Percentiles rank a stretch among this genome's conserved stretches.
Conservation (phyloP, 2,888 invertebrate species). For the Papilio gigon region DNA sequence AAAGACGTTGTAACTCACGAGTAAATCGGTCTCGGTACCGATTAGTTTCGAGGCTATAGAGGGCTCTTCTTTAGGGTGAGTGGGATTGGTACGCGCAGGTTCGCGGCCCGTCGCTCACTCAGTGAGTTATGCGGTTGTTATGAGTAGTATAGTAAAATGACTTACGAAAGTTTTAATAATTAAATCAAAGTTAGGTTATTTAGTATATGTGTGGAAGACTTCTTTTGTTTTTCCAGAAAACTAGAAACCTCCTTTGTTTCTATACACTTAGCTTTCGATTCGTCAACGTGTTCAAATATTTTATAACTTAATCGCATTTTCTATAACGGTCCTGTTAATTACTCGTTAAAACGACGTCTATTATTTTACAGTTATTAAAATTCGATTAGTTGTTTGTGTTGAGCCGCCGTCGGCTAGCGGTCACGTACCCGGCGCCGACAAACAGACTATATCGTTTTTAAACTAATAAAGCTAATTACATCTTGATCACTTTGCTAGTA, state of each 20-base stretch:
- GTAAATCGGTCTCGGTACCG: too few relatives aligned
- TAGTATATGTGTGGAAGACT: neutral
- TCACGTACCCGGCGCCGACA: slow-evolving; percentile 42
- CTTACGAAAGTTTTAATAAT: too few relatives aligned
- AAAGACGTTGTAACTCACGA: too few relatives aligned
- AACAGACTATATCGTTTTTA: slow-evolving; percentile 37
- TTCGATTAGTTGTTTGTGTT: slow-evolving; percentile 42
- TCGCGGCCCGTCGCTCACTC: too few relatives aligned
- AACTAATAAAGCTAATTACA: slow-evolving; percentile 37
- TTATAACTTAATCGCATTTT: slow-evolving; percentile 13
- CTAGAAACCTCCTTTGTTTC: neutral
- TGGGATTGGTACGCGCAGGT: too few relatives aligned
- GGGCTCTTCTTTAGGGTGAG: too few relatives aligned
- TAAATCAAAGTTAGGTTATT: too few relatives aligned
- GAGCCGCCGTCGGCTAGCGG: slow-evolving; percentile 40
- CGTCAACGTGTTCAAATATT: neutral
- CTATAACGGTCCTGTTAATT: slow-evolving; percentile 10
- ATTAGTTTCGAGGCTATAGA: too few relatives aligned
- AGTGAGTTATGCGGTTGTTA: too few relatives aligned
- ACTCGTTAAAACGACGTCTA: slow-evolving; percentile 6
- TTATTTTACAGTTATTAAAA: slow-evolving; percentile 33
- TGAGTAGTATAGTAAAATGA: too few relatives aligned
- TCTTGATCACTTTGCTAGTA: slow-evolving; percentile 27
- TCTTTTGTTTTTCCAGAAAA: neutral
- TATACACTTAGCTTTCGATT: too few relatives aligned